These are phyloP conservation scores for Proteles cristata DNA, from an alignment of 2,113 vertebrate genomes.

Conservation along the genomic window DNA sequence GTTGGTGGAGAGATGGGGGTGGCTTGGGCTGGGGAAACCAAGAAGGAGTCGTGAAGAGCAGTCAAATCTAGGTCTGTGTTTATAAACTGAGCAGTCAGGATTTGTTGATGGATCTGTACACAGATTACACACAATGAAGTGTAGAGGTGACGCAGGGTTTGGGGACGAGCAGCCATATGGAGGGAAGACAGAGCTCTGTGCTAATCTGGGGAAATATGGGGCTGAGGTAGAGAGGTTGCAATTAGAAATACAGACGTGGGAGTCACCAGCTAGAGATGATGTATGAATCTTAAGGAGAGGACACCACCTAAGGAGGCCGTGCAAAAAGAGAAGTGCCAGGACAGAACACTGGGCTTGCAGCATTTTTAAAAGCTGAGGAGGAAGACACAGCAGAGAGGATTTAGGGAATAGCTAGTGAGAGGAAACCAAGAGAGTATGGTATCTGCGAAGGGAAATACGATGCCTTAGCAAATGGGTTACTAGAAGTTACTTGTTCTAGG, in stretches of 20 bases:
- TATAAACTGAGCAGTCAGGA: not conserved
- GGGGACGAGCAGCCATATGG: not conserved
- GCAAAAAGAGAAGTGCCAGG: not conserved
- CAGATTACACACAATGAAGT: not conserved
- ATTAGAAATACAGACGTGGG: not conserved
- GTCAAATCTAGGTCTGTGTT: not conserved
- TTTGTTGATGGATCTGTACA: not conserved
- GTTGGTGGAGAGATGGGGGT: not conserved
- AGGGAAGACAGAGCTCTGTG: not conserved
- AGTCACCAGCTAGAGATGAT: not conserved
- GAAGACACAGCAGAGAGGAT: not conserved
- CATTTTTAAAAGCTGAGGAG: not conserved
- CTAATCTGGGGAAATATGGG: not conserved
- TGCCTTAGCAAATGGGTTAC: not conserved
- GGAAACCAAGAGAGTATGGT: not conserved
- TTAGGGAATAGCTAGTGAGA: not conserved
- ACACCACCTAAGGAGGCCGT: not conserved
- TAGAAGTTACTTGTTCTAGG: not conserved
- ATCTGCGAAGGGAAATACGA: not conserved
- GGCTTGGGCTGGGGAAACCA: not conserved
- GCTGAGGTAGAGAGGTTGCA: not conserved
- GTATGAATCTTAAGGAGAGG: not conserved
- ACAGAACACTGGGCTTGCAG: not conserved
- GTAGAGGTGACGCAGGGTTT: not conserved
- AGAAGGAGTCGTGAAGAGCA: not conserved